phyloP scores from a whole-genome alignment of 2,113 vertebrate genomes.

The Grammatotria lemairii region DNA sequence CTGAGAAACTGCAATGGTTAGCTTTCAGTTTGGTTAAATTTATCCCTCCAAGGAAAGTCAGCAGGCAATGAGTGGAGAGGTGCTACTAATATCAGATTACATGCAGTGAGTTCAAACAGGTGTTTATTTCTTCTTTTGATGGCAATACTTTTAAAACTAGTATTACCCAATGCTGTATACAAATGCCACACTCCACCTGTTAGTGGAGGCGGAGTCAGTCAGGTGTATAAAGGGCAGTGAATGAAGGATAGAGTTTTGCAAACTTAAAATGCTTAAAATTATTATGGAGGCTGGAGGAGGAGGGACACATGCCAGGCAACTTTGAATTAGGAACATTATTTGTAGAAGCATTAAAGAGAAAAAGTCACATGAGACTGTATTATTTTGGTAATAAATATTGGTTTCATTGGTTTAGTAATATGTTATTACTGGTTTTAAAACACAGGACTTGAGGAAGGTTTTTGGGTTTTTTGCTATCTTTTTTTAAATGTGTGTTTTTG shows the following conservation, averaged over 20 bases:
- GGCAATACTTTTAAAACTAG: neutral
- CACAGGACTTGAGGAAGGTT: neutral
- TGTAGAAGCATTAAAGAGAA: neutral
- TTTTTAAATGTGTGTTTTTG: neutral
- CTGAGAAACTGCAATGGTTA: neutral
- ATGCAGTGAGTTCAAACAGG: neutral
- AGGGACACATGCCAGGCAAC: neutral
- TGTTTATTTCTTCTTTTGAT: neutral
- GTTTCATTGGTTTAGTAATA: neutral
- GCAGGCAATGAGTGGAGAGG: neutral
- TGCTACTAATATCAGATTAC: neutral
- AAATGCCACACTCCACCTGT: neutral
- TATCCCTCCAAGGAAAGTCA: neutral
- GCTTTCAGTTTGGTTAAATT: neutral
- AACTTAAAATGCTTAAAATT: neutral
- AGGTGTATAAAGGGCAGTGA: neutral
- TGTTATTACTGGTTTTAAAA: neutral
- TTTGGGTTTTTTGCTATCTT: fast-evolving
- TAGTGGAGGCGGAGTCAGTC: neutral
- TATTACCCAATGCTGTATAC: neutral
- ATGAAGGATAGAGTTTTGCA: neutral
- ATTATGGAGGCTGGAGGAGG: neutral
- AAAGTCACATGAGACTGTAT: neutral
- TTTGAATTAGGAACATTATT: neutral
- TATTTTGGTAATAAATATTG: neutral